These are phyloP conservation scores for Bryconaethiops microstoma DNA, from an alignment of 2,797 vertebrate species.

Conservation along the genomic window DNA sequence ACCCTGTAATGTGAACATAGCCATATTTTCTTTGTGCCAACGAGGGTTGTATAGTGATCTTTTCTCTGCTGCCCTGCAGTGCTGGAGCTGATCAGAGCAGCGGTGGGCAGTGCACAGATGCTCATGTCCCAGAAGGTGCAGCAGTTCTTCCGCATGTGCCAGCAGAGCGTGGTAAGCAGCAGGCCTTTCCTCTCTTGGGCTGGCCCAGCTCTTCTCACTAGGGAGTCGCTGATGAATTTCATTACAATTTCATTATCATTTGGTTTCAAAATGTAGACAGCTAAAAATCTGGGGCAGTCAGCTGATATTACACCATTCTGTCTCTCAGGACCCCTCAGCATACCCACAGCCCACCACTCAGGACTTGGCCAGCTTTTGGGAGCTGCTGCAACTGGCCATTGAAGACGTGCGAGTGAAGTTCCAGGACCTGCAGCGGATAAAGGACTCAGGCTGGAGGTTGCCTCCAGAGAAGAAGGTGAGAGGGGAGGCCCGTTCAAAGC, in stretches of 20 bases:
- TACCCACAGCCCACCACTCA: slow-evolving; percentile 97
- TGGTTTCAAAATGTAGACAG: neutral
- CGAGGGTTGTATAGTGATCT: neutral
- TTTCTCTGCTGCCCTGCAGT: slow-evolving; percentile 70
- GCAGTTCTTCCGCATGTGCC: slow-evolving; percentile 98
- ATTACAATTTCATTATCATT: slow-evolving; percentile 34
- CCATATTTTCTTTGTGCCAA: neutral
- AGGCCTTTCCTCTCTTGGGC: slow-evolving; percentile 32
- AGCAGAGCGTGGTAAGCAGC: slow-evolving; percentile 96
- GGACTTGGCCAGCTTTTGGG: slow-evolving; percentile 97
- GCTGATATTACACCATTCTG: neutral
- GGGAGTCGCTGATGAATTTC: slow-evolving; percentile 27
- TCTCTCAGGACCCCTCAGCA: slow-evolving; percentile 79
- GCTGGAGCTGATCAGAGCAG: slow-evolving; percentile 94
- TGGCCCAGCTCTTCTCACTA: slow-evolving; percentile 12
- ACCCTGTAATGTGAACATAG: neutral
- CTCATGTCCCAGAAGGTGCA: slow-evolving; percentile 99
- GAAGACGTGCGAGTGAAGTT: slow-evolving; percentile 97
- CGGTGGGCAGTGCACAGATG: slow-evolving; percentile 95
- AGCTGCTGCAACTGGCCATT: slow-evolving; percentile 96
- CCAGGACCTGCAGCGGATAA: slow-evolving; percentile 94
- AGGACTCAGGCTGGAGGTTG: slow-evolving; percentile 95
- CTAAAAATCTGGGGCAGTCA: slow-evolving; percentile 8
- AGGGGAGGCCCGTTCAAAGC: slow-evolving; percentile 57
- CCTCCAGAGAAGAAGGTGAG: slow-evolving; percentile 93